phyloP scores from a whole-genome alignment of 2,797 vertebrate genomes.

The Thamnophis elegans region DNA sequence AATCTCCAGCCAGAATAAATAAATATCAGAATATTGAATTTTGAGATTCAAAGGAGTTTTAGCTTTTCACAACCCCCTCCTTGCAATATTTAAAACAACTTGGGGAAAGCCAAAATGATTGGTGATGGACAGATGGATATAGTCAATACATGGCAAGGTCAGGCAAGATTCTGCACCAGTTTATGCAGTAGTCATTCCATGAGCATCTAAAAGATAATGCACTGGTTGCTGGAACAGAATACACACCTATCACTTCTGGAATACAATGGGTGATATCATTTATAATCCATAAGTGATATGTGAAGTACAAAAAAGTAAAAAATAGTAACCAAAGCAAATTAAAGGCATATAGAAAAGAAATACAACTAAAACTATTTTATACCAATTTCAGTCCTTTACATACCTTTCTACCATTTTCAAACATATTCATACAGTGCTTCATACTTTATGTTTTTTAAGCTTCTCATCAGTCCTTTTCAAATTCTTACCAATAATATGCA shows the following conservation, averaged over 20 bases:
- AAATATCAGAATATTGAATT: not conserved
- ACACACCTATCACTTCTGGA: not conserved
- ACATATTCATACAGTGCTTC: not conserved
- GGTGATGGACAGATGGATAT: not conserved
- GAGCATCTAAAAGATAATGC: not conserved
- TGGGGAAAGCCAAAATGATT: not conserved
- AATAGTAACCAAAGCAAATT: not conserved
- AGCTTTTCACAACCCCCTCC: not conserved
- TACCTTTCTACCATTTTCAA: not conserved
- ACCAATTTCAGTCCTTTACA: not conserved
- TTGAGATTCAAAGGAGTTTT: not conserved
- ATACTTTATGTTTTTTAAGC: not conserved
- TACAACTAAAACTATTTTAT: not conserved
- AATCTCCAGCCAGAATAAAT: not conserved
- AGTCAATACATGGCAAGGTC: not conserved
- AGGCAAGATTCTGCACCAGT: not conserved
- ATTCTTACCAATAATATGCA: not conserved
- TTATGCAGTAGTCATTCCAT: not conserved
- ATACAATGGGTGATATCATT: not conserved
- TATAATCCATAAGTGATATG: not conserved
- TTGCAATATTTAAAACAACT: not conserved
- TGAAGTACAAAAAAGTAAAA: not conserved
- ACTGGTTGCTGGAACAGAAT: not conserved
- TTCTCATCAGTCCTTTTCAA: not conserved
- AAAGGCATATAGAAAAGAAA: not conserved